These are phyloP conservation scores for Rhombomys opimus DNA, from an alignment of 2,113 vertebrate species.

Conservation along the genomic window DNA sequence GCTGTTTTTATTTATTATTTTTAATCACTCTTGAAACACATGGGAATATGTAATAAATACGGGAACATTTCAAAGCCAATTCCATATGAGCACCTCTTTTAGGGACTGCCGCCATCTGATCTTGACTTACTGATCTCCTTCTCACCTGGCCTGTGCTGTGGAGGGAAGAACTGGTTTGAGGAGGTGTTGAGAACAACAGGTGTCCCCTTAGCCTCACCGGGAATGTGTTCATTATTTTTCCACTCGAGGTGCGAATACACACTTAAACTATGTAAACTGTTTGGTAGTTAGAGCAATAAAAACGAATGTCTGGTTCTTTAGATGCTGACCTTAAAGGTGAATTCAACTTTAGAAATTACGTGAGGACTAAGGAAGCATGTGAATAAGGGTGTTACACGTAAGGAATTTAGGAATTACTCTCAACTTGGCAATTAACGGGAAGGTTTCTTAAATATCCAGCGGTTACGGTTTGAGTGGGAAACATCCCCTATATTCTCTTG, in stretches of 20 bases:
- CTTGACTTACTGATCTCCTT: background rate
- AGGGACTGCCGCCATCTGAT: background rate
- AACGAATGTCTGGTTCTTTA: slow-evolving; percentile 31
- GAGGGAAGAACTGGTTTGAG: background rate
- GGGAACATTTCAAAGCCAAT: background rate
- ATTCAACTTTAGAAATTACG: background rate
- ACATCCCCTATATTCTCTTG: too few species aligned
- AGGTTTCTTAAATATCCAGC: background rate
- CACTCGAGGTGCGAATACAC: background rate
- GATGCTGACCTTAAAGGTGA: background rate
- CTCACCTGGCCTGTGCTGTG: background rate
- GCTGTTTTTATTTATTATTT: slow-evolving; percentile 8
- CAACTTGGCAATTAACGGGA: background rate
- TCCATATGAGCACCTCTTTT: background rate
- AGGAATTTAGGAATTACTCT: background rate
- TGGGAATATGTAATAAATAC: background rate
- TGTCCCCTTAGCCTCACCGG: background rate
- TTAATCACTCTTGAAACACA: slow-evolving; percentile 31
- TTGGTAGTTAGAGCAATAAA: background rate
- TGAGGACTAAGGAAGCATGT: background rate
- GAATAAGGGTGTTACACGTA: background rate
- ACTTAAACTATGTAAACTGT: background rate
- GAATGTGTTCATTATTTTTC: background rate
- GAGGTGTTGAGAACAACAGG: background rate
- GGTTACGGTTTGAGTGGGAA: background rate